Evolutionary conservation across 2,888 invertebrate species (phyloP), one percentile per base, ranked within the genome.

Genomic region (Andrena hattorfiana): DNA sequence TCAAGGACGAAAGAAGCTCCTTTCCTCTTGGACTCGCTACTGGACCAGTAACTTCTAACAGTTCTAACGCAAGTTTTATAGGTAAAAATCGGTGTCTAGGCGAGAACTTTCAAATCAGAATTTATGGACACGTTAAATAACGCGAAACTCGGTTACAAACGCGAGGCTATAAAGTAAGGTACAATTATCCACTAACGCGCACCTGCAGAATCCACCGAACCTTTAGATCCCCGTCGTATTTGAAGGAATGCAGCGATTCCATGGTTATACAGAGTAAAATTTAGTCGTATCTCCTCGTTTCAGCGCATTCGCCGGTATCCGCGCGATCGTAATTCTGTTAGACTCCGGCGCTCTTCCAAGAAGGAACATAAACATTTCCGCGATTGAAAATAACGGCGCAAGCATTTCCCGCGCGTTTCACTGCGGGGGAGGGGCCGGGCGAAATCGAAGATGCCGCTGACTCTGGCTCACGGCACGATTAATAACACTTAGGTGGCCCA

Each of bases 401-500:
- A 59, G 59, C 28, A 51, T 69, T 48, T 13, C 59, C 20, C 68
- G 59, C 32, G 68, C 35, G 64, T 35, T 48, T 51, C 64, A 23
- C 42, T 42, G 28, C 10, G 23, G 51, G 49, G 68, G 16, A 13
- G 59, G 56, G 42, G 49, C 28, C 42, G 60, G 6, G 51, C 62
- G 73, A 69, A 87, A 84, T 87, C 87, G 80, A 87, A 87, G 85
- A 80, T 59, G 66, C 71, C 51, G 67, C 71, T 60, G 68, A 28
- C 26, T 26, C 67, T 42, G 59, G 62, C 49, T 84, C 74, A 63
- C 51, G 59, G 48, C 63, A 28, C 88, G 80, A 87, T 88, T 88
- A 86, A 87, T 88, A 88, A 88, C 78, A 86, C 76, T 88, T 87
- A 85, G 83, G 66, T 56, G 35, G 73, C 71, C 67, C 81, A 73